Evolutionary conservation across 2,888 invertebrate genomes (phyloP).

Genomic region (Formica aserva): DNA sequence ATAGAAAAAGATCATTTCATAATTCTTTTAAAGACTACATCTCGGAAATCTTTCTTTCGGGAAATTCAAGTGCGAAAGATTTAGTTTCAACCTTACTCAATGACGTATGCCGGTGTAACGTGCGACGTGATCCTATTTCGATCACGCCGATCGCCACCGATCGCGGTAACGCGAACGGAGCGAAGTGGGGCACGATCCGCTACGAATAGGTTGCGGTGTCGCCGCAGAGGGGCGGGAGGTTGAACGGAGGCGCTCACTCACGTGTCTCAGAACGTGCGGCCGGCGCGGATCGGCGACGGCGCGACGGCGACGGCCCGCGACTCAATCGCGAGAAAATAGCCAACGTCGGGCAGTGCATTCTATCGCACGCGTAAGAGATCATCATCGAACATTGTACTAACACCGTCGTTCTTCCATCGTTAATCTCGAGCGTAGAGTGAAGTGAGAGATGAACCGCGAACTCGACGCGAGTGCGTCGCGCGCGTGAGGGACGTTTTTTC

Average conservation of each 20-base stretch:
- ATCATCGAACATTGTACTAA: not conserved
- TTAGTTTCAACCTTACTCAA: not conserved
- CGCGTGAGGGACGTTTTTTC: not conserved
- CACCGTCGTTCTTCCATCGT: not conserved
- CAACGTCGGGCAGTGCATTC: constrained; percentile 21
- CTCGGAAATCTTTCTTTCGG: not conserved
- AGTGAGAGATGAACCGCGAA: constrained; percentile 15
- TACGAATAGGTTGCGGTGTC: constrained; percentile 59
- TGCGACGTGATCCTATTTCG: constrained; percentile 57
- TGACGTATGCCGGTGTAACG: constrained; percentile 18
- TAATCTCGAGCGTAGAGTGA: not conserved
- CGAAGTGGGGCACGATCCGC: constrained; percentile 61
- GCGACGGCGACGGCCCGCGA: not conserved
- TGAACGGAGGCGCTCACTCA: constrained; percentile 53
- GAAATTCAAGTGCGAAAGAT: not conserved
- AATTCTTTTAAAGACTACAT: not conserved
- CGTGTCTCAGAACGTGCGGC: constrained; percentile 74
- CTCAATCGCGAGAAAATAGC: constrained; percentile 50
- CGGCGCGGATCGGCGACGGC: constrained; percentile 51
- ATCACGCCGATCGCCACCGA: constrained; percentile 55
- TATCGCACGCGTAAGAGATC: not conserved
- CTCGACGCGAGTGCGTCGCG: constrained; percentile 9
- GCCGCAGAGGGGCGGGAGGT: constrained; percentile 8
- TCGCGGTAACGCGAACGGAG: constrained; percentile 6
- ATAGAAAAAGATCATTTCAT: not conserved